phyloP scores from a whole-genome alignment of 1,140 invertebrate genomes.

The Cydia strobilella region DNA sequence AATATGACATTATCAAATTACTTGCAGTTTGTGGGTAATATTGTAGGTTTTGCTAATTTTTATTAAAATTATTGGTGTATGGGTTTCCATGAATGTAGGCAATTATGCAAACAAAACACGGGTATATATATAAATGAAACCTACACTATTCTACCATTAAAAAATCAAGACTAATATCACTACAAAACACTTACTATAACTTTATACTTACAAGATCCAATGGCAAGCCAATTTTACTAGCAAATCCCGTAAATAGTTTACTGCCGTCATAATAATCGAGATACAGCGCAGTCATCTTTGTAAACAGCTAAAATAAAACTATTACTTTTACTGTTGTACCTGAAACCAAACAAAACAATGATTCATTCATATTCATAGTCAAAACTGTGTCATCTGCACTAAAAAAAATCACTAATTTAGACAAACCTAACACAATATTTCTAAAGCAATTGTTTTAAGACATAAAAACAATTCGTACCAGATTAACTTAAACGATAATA shows the following conservation, averaged over 20 bases:
- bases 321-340: conserved; percentile 19
- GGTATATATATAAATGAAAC: not conserved
- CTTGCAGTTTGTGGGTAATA: too few species aligned
- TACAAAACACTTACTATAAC: conserved; percentile 5
- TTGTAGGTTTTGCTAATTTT: too few species aligned
- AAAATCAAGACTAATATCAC: conserved; percentile 29
- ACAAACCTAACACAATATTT: not conserved
- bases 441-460: not conserved
- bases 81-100: too few species aligned
- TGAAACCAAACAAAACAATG: conserved; percentile 26
- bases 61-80: too few species aligned
- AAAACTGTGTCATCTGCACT: not conserved
- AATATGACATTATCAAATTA: too few species aligned
- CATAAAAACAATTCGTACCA: not conserved
- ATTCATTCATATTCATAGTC: not conserved
- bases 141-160: not conserved
- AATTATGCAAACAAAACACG: not conserved
- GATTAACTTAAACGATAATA: not conserved
- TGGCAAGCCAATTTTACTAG: conserved; percentile 65
- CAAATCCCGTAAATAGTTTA: conserved; percentile 65
- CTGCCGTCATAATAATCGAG: conserved; percentile 73
- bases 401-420: not conserved
- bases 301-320: conserved; percentile 28
- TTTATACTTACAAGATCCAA: conserved; percentile 69
- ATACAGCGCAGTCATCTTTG: conserved; percentile 55